Evolutionary conservation across 2,888 invertebrate genomes (phyloP), one percentile per base, ranked within the genome.

Genomic region (Cartodere bifasciata): DNA sequence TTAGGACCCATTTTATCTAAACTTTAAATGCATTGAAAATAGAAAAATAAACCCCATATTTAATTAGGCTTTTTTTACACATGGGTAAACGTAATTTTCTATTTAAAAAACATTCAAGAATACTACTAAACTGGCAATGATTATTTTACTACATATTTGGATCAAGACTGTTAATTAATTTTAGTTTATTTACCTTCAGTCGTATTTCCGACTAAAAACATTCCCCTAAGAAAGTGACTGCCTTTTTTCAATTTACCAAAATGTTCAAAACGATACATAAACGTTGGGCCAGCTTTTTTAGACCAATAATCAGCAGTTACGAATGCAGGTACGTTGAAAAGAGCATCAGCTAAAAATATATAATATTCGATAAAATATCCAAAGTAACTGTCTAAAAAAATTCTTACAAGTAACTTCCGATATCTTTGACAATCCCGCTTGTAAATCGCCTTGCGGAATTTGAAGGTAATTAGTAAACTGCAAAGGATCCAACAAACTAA

Each of bases 271-370:
- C 77, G 75, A 53, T 83, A 84, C 30, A 84, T 63, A 50, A 65
- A 82, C 0, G 80, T 69, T 0, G 74, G 68, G 1, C 72, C 69
- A 1, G 64, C 60, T 26, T 63, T 56, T 36, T 73, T 71, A 0
- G 63, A 52, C 84, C 84, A 84, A n/a, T 71, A 63, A 38, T 73
- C 64, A 0, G 74, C 75, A 4, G 75, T 77, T 28, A 80, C 58
- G 49, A 75, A 78, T 1, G 80, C 80, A 2, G 84, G 84, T 29
- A 78, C 68, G 50, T 82, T 83, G 49, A 82, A 84, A 11, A 84
- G 52, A 1, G 79, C 79, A 50, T 84, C 83, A 13, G 72, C 80
- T 67, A 59, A 35, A 52, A 46, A 12, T 30, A 27, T 10, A n/a
- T 6, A 27, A 22, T n/a, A 6, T 20, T n/a, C 20, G 20, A 20